Evolutionary conservation across 2,888 invertebrate genomes (phyloP).

Genomic region (Agriopis marginaria): DNA sequence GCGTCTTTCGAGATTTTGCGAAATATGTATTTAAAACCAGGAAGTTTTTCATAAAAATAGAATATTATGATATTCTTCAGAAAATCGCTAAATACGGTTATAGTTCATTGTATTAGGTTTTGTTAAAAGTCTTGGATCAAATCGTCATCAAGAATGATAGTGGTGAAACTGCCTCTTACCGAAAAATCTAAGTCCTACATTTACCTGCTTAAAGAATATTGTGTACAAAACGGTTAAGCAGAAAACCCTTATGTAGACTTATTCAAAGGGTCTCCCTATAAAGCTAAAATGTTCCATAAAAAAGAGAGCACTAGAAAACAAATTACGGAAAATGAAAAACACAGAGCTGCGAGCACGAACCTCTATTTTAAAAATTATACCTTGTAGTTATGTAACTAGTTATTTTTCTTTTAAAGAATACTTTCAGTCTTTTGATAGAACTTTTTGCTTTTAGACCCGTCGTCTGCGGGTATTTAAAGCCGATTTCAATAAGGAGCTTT

Average conservation of each 20-base stretch:
- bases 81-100: no score
- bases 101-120: no score
- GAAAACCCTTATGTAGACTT: slow-evolving; percentile 2
- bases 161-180: no score
- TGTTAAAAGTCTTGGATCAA: no score
- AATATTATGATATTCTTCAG: no score
- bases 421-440: slow-evolving; percentile 1
- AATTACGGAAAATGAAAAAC: slow-evolving; percentile 16
- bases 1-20: no score
- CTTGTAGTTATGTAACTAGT: neutral
- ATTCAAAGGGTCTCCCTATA: slow-evolving; percentile 6
- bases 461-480: slow-evolving; percentile 52
- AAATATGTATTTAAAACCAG: no score
- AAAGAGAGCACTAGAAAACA: slow-evolving; percentile 23
- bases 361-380: neutral
- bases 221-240: neutral
- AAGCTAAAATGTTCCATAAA: slow-evolving; percentile 12
- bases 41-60: no score
- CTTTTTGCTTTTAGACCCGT: slow-evolving; percentile 34
- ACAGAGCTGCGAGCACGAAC: neutral
- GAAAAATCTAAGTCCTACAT: no score
- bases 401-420: neutral
- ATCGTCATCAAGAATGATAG: no score
- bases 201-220: neutral
- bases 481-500: slow-evolving; percentile 58